Percentiles rank a stretch among this genome's conserved stretches.
Conservation (phyloP, 2,113 vertebrate species). For the Alligator sinensis region DNA sequence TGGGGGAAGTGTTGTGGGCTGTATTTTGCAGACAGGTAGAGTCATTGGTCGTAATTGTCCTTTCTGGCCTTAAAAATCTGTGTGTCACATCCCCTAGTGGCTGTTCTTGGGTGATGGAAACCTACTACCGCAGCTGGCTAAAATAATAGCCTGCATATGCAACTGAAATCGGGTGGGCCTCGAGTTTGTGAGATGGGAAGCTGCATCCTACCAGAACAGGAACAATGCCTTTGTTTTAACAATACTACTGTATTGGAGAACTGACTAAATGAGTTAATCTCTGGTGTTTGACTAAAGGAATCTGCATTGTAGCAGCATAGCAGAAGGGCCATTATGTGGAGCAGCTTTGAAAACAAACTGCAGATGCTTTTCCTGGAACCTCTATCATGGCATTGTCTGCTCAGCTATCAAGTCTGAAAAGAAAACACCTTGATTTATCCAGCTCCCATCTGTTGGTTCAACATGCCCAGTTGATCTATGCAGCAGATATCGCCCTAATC, state of each 20-base stretch:
- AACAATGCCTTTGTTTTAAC: not conserved
- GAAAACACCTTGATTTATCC: conserved; percentile 51
- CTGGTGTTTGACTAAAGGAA: not conserved
- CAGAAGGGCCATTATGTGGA: conserved; percentile 9
- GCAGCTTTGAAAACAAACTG: conserved; percentile 12
- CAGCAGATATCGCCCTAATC: conserved; percentile 19
- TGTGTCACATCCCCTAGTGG: not conserved
- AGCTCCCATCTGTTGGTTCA: conserved; percentile 30
- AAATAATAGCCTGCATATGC: too few species aligned
- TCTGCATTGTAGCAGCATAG: not conserved
- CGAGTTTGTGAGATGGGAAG: not conserved
- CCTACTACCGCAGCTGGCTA: not conserved
- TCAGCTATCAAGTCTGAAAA: conserved; percentile 36
- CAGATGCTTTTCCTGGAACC: conserved; percentile 18
- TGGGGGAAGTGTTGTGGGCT: not conserved
- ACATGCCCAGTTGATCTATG: conserved; percentile 25
- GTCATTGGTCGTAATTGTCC: not conserved
- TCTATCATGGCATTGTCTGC: conserved; percentile 19
- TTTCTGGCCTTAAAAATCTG: not conserved
- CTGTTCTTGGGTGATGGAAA: not conserved
- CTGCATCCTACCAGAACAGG: not conserved
- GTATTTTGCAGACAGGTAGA: not conserved
- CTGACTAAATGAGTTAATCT: not conserved
- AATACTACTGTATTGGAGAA: not conserved
- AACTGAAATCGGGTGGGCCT: not conserved